phyloP scores from a whole-genome alignment of 2,888 invertebrate genomes.

The Resseliella maxima region DNA sequence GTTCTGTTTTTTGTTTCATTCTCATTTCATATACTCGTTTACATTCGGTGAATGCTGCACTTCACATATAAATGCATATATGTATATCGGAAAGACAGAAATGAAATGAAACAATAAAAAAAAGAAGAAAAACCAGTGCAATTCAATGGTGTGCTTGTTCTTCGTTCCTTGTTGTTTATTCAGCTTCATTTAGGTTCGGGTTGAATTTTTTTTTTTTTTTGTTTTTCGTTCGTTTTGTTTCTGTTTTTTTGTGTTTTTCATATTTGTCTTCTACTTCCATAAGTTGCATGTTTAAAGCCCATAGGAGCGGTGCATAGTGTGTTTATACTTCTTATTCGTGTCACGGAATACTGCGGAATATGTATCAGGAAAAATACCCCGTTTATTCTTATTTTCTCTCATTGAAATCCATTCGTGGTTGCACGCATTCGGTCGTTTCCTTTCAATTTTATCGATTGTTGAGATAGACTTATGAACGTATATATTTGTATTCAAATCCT shows the following conservation, averaged over 20 bases:
- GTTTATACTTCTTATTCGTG: neutral
- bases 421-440: conserved; percentile 20
- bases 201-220: neutral
- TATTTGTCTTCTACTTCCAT: conserved; percentile 2
- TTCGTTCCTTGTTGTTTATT: neutral
- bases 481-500: neutral
- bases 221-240: neutral
- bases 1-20: neutral
- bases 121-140: conserved; percentile 40
- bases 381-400: neutral
- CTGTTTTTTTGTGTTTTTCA: too few relatives aligned
- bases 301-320: neutral
- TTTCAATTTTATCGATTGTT: conserved; percentile 27
- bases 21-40: conserved; percentile 12
- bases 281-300: conserved; percentile 23
- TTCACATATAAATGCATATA: neutral
- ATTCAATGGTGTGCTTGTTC: conserved; percentile 40
- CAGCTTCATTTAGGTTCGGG: neutral
- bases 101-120: conserved; percentile 13
- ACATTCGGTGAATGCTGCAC: neutral
- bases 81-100: neutral
- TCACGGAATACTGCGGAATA: conserved; percentile 29
- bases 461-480: neutral
- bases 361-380: conserved; percentile 4
- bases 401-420: neutral